Conservation (phyloP, 2,888 invertebrate species). For the Eupithecia pulchellata region DNA sequence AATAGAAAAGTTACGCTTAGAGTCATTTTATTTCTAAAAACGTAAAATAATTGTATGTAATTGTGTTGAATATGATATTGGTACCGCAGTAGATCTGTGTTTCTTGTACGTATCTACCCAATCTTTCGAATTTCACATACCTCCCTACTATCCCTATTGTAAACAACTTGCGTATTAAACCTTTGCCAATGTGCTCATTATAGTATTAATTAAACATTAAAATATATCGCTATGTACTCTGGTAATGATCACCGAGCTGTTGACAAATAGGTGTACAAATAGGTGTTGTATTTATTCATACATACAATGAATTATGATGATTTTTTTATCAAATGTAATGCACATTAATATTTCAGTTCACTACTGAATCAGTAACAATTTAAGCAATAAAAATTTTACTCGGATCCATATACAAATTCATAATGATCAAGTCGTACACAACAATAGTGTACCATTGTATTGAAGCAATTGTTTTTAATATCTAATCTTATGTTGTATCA, state of each 20-base stretch:
- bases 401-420: conserved; percentile 14
- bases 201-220: conserved; percentile 50
- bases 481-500: background rate
- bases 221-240: conserved; percentile 47
- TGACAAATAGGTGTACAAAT: conserved; percentile 60
- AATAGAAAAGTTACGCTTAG: conserved; percentile 83
- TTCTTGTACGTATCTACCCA: conserved; percentile 66
- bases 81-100: conserved; percentile 84
- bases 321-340: background rate
- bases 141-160: conserved; percentile 35
- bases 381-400: background rate
- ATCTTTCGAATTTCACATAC: conserved; percentile 72
- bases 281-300: conserved; percentile 64
- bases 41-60: conserved; percentile 77
- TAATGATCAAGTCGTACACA: conserved; percentile 1
- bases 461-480: background rate
- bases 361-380: background rate
- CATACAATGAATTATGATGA: conserved; percentile 39
- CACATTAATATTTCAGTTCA: background rate
- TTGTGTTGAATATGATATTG: conserved; percentile 79
- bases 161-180: conserved; percentile 56
- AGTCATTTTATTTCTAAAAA: conserved; percentile 75
- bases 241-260: conserved; percentile 38
- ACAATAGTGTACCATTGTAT: background rate
- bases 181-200: conserved; percentile 55